phyloP scores from a whole-genome alignment of 2,888 invertebrate species.

The Dryocosmus kuriphilus region DNA sequence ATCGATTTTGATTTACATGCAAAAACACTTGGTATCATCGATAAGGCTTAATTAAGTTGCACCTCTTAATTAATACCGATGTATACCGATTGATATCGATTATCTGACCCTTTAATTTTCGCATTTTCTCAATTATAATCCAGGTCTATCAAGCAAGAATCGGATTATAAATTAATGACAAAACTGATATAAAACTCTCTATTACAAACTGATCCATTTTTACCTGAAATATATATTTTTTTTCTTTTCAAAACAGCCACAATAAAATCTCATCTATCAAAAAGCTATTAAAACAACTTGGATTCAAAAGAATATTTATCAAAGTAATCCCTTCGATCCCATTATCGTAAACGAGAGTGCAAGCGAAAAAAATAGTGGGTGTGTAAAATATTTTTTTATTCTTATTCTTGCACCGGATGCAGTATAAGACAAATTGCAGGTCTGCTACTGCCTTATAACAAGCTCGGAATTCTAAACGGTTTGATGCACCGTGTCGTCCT shows the following conservation, averaged over 20 bases:
- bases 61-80: conserved; percentile 68
- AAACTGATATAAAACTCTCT: not conserved
- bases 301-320: not conserved
- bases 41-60: conserved; percentile 71
- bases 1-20: conserved; percentile 68
- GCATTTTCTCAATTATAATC: conserved; percentile 46
- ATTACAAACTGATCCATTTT: not conserved
- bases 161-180: not conserved
- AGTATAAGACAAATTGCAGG: conserved; percentile 47
- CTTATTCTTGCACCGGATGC: conserved; percentile 33
- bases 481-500: conserved; percentile 61
- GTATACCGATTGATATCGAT: conserved; percentile 40
- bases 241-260: not conserved
- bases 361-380: conserved; percentile 26
- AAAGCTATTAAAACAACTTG: not conserved
- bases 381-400: conserved; percentile 17
- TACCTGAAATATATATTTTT: not conserved
- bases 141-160: conserved; percentile 1
- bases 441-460: conserved; percentile 57
- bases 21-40: conserved; percentile 66
- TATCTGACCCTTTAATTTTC: conserved; percentile 56
- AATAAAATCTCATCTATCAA: not conserved
- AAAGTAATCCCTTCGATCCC: not conserved
- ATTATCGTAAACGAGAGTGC: conserved; percentile 13
- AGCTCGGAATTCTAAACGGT: conserved; percentile 56